phyloP scores from a whole-genome alignment of 53 echinoderm and acorn worm species.

The Echinarachnius parma region DNA sequence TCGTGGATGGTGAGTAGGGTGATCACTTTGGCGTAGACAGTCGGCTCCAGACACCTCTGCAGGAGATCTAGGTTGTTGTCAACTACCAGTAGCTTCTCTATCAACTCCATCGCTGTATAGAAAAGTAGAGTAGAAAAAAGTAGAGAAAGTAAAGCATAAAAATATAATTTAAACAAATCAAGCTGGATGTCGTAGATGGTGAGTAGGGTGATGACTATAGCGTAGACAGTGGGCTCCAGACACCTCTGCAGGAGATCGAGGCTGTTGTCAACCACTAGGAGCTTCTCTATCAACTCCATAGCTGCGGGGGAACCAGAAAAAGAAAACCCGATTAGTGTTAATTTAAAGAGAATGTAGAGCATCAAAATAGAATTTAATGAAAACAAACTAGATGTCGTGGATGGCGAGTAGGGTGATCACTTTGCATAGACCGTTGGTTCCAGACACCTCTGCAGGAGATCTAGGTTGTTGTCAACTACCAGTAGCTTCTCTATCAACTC shows the following conservation, averaged over 20 bases:
- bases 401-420: slow-evolving; percentile 75
- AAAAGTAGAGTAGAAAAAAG: too few relatives aligned
- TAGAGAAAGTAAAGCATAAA: too few relatives aligned
- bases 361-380: too few relatives aligned
- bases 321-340: too few relatives aligned
- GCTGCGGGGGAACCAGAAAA: too few relatives aligned
- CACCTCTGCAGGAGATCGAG: slow-evolving; percentile 74
- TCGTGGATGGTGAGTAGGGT: slow-evolving; percentile 85
- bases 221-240: slow-evolving; percentile 78
- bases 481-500: slow-evolving; percentile 91
- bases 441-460: slow-evolving; percentile 78
- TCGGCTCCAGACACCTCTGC: slow-evolving; percentile 78
- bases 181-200: slow-evolving; percentile 93
- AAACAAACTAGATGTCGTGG: too few relatives aligned
- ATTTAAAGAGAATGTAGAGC: too few relatives aligned
- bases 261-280: slow-evolving; percentile 66
- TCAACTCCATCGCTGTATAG: slow-evolving; percentile 77
- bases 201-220: slow-evolving; percentile 65
- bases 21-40: slow-evolving; percentile 68
- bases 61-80: slow-evolving; percentile 74
- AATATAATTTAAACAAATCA: too few relatives aligned
- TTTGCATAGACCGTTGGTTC: slow-evolving; percentile 69
- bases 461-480: slow-evolving; percentile 66
- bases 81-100: slow-evolving; percentile 79
- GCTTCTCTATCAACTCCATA: slow-evolving; percentile 93